Conservation (phyloP, 1,140 invertebrate species). For the Sitophilus oryzae region DNA sequence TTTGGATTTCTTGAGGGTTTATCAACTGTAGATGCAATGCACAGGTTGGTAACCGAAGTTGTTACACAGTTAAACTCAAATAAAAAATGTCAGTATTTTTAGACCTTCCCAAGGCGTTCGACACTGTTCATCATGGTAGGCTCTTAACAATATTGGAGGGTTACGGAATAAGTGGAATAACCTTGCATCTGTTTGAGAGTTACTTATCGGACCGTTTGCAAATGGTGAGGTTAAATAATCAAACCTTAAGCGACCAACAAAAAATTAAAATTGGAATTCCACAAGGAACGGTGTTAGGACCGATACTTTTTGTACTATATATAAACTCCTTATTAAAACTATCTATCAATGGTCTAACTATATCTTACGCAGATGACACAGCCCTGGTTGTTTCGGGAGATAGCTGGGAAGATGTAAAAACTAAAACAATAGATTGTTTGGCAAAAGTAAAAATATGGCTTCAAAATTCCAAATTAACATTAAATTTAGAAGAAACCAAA, state of each 20-base stretch:
- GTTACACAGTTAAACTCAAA: not conserved
- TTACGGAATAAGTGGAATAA: not conserved
- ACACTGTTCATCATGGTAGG: not conserved
- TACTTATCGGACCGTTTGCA: not conserved
- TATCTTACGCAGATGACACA: too few species aligned
- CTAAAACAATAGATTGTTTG: too few species aligned
- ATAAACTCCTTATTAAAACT: too few species aligned
- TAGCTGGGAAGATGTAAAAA: too few species aligned
- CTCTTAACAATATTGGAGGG: not conserved
- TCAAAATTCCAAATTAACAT: too few species aligned
- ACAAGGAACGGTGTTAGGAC: too few species aligned
- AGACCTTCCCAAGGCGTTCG: not conserved
- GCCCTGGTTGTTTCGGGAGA: not conserved
- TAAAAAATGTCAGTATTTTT: not conserved
- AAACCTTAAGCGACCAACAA: too few species aligned
- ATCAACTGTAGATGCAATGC: not conserved
- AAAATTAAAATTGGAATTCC: too few species aligned
- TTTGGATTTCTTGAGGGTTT: not conserved
- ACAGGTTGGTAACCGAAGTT: not conserved
- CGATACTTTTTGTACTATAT: too few species aligned
- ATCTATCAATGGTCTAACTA: too few species aligned
- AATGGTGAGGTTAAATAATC: not conserved
- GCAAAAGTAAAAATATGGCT: too few species aligned
- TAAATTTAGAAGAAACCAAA: too few species aligned
- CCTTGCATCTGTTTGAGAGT: not conserved